Evolutionary conservation across 1,140 invertebrate genomes (phyloP).

Genomic region (Doryteuthis pealeii): DNA sequence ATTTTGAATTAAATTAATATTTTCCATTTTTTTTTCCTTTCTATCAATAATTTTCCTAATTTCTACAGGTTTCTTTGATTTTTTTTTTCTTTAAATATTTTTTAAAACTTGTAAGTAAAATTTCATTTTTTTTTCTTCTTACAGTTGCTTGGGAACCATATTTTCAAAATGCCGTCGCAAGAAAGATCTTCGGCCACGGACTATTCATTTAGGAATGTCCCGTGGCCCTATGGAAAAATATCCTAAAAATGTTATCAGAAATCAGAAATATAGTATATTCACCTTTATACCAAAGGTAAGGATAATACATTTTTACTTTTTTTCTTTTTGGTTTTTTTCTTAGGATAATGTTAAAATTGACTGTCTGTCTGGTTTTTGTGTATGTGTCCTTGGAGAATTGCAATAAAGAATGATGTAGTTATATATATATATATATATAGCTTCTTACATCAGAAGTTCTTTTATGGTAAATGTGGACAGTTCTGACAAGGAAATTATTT

Average conservation of each 20-base stretch:
- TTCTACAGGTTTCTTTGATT: no score
- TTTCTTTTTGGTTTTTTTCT: not conserved
- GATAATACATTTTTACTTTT: constrained; percentile 16
- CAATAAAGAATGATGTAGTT: not conserved
- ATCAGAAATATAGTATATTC: constrained; percentile 98
- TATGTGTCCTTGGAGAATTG: not conserved
- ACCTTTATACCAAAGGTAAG: constrained; percentile 96
- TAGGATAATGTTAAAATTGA: not conserved
- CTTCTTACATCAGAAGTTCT: not conserved
- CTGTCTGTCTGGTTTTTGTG: not conserved
- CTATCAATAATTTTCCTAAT: no score
- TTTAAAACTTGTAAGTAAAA: not conserved
- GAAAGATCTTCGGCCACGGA: constrained; percentile 61
- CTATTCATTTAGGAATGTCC: constrained; percentile 61
- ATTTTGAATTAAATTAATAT: no score
- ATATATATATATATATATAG: not conserved
- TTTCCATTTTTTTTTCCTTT: no score
- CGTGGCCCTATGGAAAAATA: constrained; percentile 53
- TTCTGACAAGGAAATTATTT: no score
- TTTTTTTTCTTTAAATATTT: not conserved
- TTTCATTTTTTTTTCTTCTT: constrained; percentile 14
- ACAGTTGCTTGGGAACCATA: constrained; percentile 45
- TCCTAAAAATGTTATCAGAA: constrained; percentile 94
- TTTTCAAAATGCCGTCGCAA: constrained; percentile 48
- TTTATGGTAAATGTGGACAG: no score